Evolutionary conservation across 2,113 vertebrate species (phyloP).

Genomic region (Corvus moneduloides): DNA sequence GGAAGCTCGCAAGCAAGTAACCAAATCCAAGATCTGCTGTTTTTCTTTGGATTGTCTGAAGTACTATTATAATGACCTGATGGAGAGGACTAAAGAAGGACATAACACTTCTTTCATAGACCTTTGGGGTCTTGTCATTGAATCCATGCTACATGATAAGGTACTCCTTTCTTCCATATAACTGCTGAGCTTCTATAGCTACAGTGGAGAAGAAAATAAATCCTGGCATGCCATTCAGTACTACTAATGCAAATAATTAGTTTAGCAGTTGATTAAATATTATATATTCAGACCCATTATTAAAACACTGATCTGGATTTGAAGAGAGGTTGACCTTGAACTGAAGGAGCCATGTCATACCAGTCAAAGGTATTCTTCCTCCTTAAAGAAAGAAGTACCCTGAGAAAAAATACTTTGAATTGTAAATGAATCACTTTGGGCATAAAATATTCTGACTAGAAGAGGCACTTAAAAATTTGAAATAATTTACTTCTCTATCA

Average conservation of each 20-base stretch:
- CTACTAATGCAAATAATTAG: background rate
- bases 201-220: background rate
- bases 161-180: constrained; percentile 37
- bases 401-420: background rate
- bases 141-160: constrained; percentile 78
- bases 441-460: background rate
- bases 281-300: background rate
- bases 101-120: constrained; percentile 75
- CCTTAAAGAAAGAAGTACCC: background rate
- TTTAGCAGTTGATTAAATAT: background rate
- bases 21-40: constrained; percentile 73
- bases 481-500: background rate
- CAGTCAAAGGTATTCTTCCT: background rate
- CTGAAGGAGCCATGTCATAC: background rate
- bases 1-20: constrained; percentile 72
- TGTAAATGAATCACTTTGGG: background rate
- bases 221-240: background rate
- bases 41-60: constrained; percentile 68
- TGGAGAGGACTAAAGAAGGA: constrained; percentile 64
- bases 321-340: background rate
- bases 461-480: background rate
- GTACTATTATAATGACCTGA: constrained; percentile 70
- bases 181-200: background rate
- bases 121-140: constrained; percentile 76
- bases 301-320: background rate